Base-by-base conservation (phyloP, 2,113 vertebrate genomes). In the Peucedramus taeniatus region DNA sequence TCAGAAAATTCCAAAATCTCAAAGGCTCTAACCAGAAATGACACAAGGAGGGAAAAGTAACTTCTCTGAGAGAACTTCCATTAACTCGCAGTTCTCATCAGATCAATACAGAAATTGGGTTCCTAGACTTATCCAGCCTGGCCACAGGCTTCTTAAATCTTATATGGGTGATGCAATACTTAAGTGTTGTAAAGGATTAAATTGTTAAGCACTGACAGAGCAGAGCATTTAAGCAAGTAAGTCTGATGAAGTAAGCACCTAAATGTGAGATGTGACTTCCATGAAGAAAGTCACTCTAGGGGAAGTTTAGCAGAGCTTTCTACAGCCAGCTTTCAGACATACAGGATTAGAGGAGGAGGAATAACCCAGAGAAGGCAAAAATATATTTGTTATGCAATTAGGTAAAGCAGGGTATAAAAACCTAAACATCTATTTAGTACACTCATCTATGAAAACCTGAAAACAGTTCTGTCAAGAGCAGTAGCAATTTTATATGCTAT, bases 171-270 rank as follows among this genome's bases (percentile, higher is more conserved):
- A 91, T 91, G 81, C 74, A 95, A 92, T 42, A 82, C 53, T 64
- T 76, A 57, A 78, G 87, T 42, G 65, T 40, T 54, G 56, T 33
- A 75, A 81, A 54, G 87, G 83, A 94, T 94, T 91, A 92, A 91
- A 87, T 63, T 35, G 53, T 91, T 94, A 91, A 95, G 91, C 22
- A 81, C 74, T 76, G 70, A 71, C 28, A 78, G 3, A 94, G 60
- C 51, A 89, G 23, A 91, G 65, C 61, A 82, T 49, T 91, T 82
- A 89, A 92, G 61, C 61, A 93, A 56, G 54, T 74, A 87, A 96
- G 50, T 44, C 74, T n/a, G 79, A 60, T 82, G 69, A 95, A 81
- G 53, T 91, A 70, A 96, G 56, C 49, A 91, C 78, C 83, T 89
- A 95, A 92, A 89, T 56, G 76, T 1, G 57, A 95, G 31, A 71